Percentiles rank a stretch among this genome's conserved stretches.
These are phyloP conservation scores for Propithecus coquereli DNA, from an alignment of 2,113 vertebrate species.

Conservation along the genomic window DNA sequence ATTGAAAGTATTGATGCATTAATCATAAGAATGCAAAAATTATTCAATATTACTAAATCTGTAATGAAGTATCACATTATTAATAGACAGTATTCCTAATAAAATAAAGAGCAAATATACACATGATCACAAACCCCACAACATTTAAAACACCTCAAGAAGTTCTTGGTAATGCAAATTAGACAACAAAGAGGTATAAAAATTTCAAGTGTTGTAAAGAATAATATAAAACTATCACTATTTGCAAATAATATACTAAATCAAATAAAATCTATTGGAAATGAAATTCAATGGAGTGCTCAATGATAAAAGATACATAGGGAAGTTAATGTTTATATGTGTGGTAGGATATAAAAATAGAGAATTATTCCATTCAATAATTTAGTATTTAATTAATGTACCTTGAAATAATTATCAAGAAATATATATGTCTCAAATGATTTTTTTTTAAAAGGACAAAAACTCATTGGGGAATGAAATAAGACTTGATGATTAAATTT, in stretches of 20 bases:
- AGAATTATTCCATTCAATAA: constrained; percentile 20
- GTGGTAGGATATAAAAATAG: neutral
- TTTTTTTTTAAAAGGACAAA: neutral
- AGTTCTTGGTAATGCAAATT: neutral
- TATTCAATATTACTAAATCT: neutral
- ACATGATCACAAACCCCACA: neutral
- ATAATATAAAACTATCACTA: neutral
- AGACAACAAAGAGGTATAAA: neutral
- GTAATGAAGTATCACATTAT: neutral
- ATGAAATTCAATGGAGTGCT: neutral
- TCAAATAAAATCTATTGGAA: neutral
- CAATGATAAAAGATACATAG: neutral
- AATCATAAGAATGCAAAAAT: neutral
- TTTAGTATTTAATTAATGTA: constrained; percentile 31
- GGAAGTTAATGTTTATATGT: neutral
- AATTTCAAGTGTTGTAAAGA: neutral
- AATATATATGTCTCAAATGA: neutral
- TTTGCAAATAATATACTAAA: neutral
- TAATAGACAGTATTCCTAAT: neutral
- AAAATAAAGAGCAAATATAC: neutral
- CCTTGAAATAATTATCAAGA: constrained; percentile 32
- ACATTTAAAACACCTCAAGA: neutral
- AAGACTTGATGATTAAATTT: neutral
- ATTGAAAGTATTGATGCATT: neutral
- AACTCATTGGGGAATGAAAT: neutral